A percentile compares a stretch with the other conserved stretches of the same genome.
These are phyloP conservation scores for Neoarius graeffei DNA, from an alignment of 2,113 vertebrate genomes.

Conservation along the genomic window DNA sequence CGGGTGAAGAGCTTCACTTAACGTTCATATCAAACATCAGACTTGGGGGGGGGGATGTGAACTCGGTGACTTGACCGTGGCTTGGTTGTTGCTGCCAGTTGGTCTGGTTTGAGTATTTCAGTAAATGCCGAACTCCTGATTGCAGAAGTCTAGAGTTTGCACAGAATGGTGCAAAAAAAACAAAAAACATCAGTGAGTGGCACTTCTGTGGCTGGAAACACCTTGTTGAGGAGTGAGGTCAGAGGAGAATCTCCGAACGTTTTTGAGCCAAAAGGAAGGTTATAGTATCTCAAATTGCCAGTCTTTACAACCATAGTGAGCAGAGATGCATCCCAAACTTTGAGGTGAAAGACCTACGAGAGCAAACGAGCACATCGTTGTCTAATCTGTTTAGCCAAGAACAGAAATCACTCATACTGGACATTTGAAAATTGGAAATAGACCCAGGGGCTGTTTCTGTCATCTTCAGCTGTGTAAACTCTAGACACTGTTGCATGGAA, in stretches of 20 bases:
- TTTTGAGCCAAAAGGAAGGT: neutral
- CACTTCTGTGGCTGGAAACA: neutral
- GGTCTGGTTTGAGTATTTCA: too few relatives aligned
- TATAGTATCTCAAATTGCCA: neutral
- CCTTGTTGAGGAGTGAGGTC: neutral
- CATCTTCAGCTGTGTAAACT: neutral
- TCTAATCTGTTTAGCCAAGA: neutral
- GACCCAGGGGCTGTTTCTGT: neutral
- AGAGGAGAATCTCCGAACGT: too few relatives aligned
- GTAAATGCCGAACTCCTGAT: too few relatives aligned
- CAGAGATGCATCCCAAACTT: too few relatives aligned
- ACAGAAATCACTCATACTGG: neutral
- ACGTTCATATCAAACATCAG: too few relatives aligned
- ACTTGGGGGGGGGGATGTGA: too few relatives aligned
- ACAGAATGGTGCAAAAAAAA: neutral
- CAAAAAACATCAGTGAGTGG: neutral
- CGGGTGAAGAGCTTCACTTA: too few relatives aligned
- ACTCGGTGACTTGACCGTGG: too few relatives aligned
- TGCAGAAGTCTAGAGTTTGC: neutral
- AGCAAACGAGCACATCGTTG: neutral
- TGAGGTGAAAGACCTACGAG: neutral
- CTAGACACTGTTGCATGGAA: neutral
- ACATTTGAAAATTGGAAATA: neutral
- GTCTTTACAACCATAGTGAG: too few relatives aligned
- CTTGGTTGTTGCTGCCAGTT: too few relatives aligned